These are phyloP conservation scores for Caenorhabditis sp. DNA, from an alignment of 2,888 invertebrate genomes.

Conservation along the genomic window DNA sequence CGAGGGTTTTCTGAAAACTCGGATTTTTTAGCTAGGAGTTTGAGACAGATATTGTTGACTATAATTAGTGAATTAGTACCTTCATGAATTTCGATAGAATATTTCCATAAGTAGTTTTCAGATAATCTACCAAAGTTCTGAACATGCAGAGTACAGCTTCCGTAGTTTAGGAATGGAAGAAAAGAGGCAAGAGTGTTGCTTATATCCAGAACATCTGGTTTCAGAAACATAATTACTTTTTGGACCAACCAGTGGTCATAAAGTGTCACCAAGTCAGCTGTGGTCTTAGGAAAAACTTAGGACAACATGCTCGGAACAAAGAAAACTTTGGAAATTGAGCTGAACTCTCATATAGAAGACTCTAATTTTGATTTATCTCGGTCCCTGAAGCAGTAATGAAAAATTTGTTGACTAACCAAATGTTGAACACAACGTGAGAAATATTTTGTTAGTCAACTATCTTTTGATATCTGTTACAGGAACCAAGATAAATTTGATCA, in stretches of 20 bases:
- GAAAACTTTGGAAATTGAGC: not conserved
- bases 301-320: not conserved
- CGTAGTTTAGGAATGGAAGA: not conserved
- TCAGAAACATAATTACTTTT: constrained; percentile 27
- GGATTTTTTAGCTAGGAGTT: not conserved
- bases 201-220: constrained; percentile 30
- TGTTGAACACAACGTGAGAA: too few relatives aligned
- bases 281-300: not conserved
- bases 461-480: too few relatives aligned
- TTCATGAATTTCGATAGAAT: not conserved
- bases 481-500: too few relatives aligned
- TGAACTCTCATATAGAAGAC: not conserved
- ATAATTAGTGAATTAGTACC: not conserved
- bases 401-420: too few relatives aligned
- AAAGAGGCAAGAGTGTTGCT: not conserved
- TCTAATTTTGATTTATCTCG: too few relatives aligned
- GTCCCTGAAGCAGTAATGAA: too few relatives aligned
- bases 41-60: too few relatives aligned
- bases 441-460: too few relatives aligned
- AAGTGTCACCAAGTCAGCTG: constrained; percentile 39
- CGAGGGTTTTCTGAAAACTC: constrained; percentile 36
- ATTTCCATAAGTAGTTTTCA: not conserved
- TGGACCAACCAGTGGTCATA: constrained; percentile 44
- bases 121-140: not conserved
- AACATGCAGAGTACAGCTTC: not conserved